phyloP scores from a whole-genome alignment of 2,888 invertebrate genomes.

The Patella pellucida region DNA sequence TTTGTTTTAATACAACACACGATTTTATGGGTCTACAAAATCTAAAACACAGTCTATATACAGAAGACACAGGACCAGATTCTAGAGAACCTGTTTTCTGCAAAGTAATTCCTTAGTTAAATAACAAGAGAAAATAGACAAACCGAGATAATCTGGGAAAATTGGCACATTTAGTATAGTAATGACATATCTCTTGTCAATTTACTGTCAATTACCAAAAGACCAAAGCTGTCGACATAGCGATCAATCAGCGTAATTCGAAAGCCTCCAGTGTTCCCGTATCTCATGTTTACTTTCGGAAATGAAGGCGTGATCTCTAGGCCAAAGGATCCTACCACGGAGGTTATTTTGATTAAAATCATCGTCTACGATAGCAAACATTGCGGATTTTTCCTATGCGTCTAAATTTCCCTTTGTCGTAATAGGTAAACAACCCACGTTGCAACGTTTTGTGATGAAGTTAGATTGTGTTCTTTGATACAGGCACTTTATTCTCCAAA shows the following conservation, averaged over 20 bases:
- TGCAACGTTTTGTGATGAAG: no score
- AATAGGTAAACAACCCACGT: background rate
- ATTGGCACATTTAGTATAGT: conserved; percentile 1
- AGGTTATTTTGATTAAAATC: background rate
- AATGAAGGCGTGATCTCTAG: background rate
- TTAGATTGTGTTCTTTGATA: no score
- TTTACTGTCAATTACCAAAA: conserved; percentile 5
- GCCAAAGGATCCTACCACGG: background rate
- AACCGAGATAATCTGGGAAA: background rate
- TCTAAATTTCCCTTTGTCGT: background rate
- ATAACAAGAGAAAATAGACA: background rate
- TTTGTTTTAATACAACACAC: background rate
- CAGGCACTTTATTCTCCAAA: no score
- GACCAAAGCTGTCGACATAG: background rate
- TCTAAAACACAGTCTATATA: background rate
- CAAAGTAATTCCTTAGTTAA: background rate
- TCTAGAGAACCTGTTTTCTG: background rate
- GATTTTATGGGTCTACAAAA: background rate
- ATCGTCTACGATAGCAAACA: background rate
- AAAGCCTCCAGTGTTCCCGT: background rate
- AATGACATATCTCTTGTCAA: background rate
- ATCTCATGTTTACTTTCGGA: background rate
- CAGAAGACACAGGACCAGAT: background rate
- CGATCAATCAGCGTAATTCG: background rate
- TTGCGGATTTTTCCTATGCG: background rate